Evolutionary conservation across 2,113 vertebrate species (phyloP), one percentile per base, ranked within the genome.

Genomic region (Anas platyrhynchos): DNA sequence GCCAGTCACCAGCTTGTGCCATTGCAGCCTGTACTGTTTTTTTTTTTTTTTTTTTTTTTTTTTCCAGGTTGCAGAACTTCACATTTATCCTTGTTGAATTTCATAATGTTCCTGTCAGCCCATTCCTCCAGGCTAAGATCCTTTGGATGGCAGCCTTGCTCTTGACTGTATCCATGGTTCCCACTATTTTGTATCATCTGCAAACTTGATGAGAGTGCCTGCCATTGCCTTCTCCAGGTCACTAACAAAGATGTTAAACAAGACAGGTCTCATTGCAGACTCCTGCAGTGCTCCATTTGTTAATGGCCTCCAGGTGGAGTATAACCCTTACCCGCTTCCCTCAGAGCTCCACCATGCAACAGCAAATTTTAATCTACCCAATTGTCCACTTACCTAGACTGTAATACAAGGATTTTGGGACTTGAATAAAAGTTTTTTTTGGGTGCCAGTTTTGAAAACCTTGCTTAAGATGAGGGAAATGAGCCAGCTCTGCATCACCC

Each of bases 1-100:
- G 52, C 17, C 48, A 32, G 34, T 73, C 0, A 0, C 58, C 59
- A 72, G 32, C 56, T 23, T 21, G 27, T 44, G 32, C 22, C 43
- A 25, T 10, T 81, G 65, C 55, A 63, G 38, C 44, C 43, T 87
- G 16, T 50, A 14, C 41, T 86, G 41, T 92, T 88, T 82, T 88
- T 10, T 38, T 41, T 82, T 21, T 55, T 73, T 68, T 55, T 92
- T 88, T 82, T n/a, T 88, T 8, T 41, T 41, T 82, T 21, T 55
- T 73, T 68, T 55, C 46, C 44, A 32, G 17, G 32, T 81, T 87
- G 65, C 73, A 81, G 27, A 61, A 55, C 21, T 92, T 89, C 73
- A 16, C 12, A 14, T 68, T 84, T 73, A 43, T 78, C 59, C 50
- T 59, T 73, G 27, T 20, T 74, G 55, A 52, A 83, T 93, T 88